Conservation (phyloP, 2,113 vertebrate genomes). For the Girardinichthys multiradiatus region DNA sequence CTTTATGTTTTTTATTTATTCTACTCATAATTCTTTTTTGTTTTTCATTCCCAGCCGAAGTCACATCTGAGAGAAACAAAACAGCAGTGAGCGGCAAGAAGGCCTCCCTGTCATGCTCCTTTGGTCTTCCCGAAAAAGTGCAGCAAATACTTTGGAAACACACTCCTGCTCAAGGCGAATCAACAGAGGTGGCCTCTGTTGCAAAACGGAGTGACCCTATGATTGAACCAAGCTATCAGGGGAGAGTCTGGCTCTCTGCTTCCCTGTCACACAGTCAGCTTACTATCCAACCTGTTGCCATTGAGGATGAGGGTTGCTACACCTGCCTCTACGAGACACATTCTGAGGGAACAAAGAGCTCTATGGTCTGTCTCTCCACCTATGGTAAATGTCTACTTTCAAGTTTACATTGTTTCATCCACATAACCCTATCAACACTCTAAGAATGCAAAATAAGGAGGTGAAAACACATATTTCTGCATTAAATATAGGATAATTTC, state of each 20-base stretch:
- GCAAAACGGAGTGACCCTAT: conserved; percentile 72
- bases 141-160: conserved; percentile 75
- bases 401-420: background rate
- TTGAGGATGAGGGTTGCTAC: conserved; percentile 82
- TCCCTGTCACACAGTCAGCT: conserved; percentile 75
- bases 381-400: conserved; percentile 64
- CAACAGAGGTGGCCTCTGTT: conserved; percentile 71
- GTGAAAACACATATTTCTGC: background rate
- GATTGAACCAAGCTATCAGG: conserved; percentile 74
- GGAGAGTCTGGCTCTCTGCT: conserved; percentile 68
- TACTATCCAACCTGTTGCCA: conserved; percentile 73
- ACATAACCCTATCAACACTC: background rate
- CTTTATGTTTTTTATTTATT: conserved; percentile 3
- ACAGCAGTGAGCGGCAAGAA: conserved; percentile 78
- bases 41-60: conserved; percentile 49
- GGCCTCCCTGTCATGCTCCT: conserved; percentile 74
- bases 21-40: background rate
- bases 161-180: conserved; percentile 31
- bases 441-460: background rate
- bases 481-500: background rate
- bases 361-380: conserved; percentile 75
- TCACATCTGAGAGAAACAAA: conserved; percentile 70
- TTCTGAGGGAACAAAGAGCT: conserved; percentile 64
- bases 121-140: conserved; percentile 79
- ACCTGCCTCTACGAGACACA: conserved; percentile 75